Conservation (phyloP, 2,113 vertebrate species). For the Spheniscus mendiculus region DNA sequence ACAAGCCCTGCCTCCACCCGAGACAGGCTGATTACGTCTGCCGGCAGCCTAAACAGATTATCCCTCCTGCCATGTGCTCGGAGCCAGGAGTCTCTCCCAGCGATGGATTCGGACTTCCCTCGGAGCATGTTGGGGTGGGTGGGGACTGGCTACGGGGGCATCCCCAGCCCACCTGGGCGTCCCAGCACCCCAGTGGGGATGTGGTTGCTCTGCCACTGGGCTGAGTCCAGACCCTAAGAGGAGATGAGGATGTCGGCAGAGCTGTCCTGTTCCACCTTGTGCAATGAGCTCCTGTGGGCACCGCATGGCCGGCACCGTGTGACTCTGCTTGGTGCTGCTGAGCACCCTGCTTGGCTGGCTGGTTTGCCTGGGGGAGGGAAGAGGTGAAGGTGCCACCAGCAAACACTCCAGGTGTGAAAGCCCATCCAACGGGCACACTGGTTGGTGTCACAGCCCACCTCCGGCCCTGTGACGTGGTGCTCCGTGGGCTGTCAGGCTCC, state of each 20-base stretch:
- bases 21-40: slow-evolving; percentile 37
- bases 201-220: rapidly evolving
- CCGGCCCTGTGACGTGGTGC: rapidly evolving
- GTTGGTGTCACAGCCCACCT: background rate
- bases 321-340: background rate
- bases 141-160: background rate
- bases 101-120: background rate
- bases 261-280: background rate
- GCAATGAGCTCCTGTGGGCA: background rate
- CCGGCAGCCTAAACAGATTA: slow-evolving; percentile 51
- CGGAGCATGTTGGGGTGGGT: background rate
- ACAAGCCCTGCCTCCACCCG: slow-evolving; percentile 37
- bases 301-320: rapidly evolving
- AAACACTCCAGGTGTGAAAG: background rate
- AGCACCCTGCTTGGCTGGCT: background rate
- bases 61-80: background rate
- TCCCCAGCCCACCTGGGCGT: background rate
- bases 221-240: background rate
- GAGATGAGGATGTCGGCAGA: background rate
- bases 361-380: rapidly evolving
- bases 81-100: slow-evolving; percentile 21
- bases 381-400: background rate
- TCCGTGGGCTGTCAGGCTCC: rapidly evolving
- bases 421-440: background rate
- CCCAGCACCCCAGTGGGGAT: background rate